Base-by-base conservation (phyloP, 1,140 invertebrate genomes). In the Portunus trituberculatus region DNA sequence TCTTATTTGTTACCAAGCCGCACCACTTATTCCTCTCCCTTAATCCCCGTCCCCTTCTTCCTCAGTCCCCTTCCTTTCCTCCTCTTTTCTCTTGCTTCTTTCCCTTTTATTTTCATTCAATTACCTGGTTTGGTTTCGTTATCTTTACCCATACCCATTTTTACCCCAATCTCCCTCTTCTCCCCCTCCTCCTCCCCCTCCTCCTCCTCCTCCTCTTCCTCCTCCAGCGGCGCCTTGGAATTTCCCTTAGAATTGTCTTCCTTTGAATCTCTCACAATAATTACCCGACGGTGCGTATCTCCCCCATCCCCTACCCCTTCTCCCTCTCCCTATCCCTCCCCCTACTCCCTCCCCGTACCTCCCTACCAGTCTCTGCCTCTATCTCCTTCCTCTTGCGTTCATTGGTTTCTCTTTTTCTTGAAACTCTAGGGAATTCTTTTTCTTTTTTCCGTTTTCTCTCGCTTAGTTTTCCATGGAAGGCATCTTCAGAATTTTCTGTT, bases 151-250 rank as follows among this genome's bases (percentile, higher is more conserved):
- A 3, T 87, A 16, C n/a, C 8, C 20, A 4, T 87, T 39, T 31
- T 87, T n/a, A 12, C 84, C 29, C 1, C 1, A 16, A 2, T 31
- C 32, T 39, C 88, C 88, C 2, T 25, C 88, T 52, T 20, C 46
- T 90, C 88, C 88, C n/a, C 88, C 84, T n/a, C 88, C 16, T 52
- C 28, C 29, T 52, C 46, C n/a, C n/a, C 88, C 88, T 90, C 88
- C 88, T 52, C 88, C 46, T 52, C 88, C 32, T 52, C 88, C 46
- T 90, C 88, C n/a, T 39, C 39, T 39, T 52, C 88, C 84, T 39
- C 39, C 84, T 87, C 14, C 39, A 20, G 29, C 84, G 29, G 29
- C 20, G 52, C n/a, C 25, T 76, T n/a, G 67, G 67, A 76, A 76
- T 76, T 76, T 76, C 67, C 67, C 67, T 76, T 76, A 76, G 67